Conservation (phyloP, 2,113 vertebrate species). For the Eublepharis macularius region DNA sequence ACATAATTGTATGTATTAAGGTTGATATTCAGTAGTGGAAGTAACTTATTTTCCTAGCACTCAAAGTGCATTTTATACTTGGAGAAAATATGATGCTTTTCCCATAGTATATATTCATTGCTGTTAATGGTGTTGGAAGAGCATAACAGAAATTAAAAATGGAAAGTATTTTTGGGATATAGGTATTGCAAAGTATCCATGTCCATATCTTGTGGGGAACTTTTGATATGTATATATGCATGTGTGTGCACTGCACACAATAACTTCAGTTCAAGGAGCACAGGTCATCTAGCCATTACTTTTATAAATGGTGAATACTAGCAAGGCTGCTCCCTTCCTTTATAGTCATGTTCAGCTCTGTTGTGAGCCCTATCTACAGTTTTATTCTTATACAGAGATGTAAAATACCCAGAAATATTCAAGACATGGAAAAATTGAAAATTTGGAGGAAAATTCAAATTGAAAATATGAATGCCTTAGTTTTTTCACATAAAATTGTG, state of each 20-base stretch:
- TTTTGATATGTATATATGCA: neutral
- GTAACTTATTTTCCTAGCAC: neutral
- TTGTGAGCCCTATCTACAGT: neutral
- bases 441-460: too few relatives aligned
- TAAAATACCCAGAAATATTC: too few relatives aligned
- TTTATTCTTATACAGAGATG: neutral
- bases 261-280: neutral
- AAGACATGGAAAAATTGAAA: too few relatives aligned
- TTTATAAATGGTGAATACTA: neutral
- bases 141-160: neutral
- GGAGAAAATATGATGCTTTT: neutral
- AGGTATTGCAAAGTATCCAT: too few relatives aligned
- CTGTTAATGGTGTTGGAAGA: neutral
- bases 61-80: neutral
- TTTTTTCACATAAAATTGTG: too few relatives aligned
- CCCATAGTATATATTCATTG: neutral
- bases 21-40: neutral
- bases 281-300: neutral
- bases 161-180: neutral
- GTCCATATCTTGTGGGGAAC: neutral
- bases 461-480: too few relatives aligned
- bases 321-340: too few relatives aligned
- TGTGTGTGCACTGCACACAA: neutral
- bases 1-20: neutral
- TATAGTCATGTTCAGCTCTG: neutral